Conservation (phyloP, 2,113 vertebrate species). For the Nannospalax galili region DNA sequence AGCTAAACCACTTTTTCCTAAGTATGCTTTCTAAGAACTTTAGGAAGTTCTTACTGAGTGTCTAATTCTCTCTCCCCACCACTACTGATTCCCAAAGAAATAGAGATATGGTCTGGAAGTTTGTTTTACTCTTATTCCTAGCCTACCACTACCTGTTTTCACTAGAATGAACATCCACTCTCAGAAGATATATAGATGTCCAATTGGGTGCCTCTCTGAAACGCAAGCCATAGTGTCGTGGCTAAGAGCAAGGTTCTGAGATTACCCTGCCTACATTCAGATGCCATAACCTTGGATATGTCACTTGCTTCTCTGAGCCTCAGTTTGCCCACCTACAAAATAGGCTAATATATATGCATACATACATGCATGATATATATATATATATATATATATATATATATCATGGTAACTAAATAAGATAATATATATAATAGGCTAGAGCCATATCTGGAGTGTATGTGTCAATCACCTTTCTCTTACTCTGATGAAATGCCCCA, state of each 20-base stretch:
- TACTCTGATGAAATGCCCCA: not conserved
- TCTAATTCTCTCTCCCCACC: slow-evolving; percentile 11
- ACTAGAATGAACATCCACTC: not conserved
- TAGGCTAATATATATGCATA: not conserved
- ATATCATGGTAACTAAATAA: not conserved
- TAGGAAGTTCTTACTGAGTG: not conserved
- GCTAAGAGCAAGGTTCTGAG: not conserved
- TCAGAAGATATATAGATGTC: not conserved
- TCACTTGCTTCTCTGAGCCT: not conserved
- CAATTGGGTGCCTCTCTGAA: not conserved
- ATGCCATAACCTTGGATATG: not conserved
- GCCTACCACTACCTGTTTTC: not conserved
- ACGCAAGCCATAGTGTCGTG: fast-evolving
- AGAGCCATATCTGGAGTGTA: not conserved
- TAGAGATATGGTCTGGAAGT: not conserved
- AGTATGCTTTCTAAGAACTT: slow-evolving; percentile 13
- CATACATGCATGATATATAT: too few species aligned
- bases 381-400: too few species aligned
- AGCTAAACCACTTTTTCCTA: not conserved
- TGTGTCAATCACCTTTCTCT: not conserved
- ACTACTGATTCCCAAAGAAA: not conserved
- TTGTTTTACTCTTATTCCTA: not conserved
- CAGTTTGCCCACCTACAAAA: not conserved
- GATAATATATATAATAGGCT: not conserved
- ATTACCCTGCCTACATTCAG: not conserved